Evolutionary conservation across 2,113 vertebrate species (phyloP), one percentile per base, ranked within the genome.

Genomic region (Phaethon lepturus): DNA sequence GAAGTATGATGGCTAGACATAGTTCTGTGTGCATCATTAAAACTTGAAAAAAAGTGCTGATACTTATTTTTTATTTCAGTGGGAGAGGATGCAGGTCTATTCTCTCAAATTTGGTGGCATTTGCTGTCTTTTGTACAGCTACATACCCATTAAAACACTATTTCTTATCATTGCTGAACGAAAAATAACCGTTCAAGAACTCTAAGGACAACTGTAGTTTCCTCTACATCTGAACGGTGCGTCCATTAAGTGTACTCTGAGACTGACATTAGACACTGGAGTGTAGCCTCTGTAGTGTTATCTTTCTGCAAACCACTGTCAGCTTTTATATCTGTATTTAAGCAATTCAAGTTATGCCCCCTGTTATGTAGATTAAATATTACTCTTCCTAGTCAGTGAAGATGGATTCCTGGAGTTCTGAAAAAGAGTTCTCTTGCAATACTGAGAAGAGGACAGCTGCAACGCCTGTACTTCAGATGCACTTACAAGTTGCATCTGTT

Each of bases 381-480:
- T 74, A 26, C 10, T 55, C 23, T 66, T 83, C 28, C 49, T 24
- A 3, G 3, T 28, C 18, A 31, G 17, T 14, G 38, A 6, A 29
- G 33, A 7, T 59, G 25, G 20, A 28, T 52, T 47, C 31, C 7
- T 49, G 7, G 28, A 71, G 23, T n/a, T 91, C 38, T 53, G 53
- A 40, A 31, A 40, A 40, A 5, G 8, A 69, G 26, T 56, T 78
- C 24, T 23, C 1, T 28, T 75, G 42, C 77, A 67, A 8, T 45
- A 29, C 3, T 0, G 0, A 44, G 24, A 47, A 71, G 35, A 44
- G 9, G 24, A 38, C 0, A 1, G 23, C 26, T 5, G 2, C 55
- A 58, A 0, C 2, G 4, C 56, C 47, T 63, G 38, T 24, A 0
- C 11, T 91, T 38, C 77, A 55, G 44, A 26, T 73, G 50, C 20